phyloP scores from a whole-genome alignment of 2,113 vertebrate species.

The Pongo abelii region DNA sequence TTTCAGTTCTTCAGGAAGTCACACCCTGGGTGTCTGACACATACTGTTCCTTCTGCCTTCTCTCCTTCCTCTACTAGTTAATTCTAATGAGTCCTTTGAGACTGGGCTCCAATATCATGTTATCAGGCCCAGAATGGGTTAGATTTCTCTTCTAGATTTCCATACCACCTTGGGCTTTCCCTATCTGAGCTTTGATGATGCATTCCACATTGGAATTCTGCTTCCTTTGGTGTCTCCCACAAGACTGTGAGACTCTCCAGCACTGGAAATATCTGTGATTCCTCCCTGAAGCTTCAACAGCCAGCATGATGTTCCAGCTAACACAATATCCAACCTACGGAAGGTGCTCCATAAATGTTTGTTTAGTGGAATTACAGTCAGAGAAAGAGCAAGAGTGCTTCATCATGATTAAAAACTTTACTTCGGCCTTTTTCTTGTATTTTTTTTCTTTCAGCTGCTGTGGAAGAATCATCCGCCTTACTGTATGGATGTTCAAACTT shows the following conservation, averaged over 20 bases:
- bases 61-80: not conserved
- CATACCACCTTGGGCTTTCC: not conserved
- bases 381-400: not conserved
- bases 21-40: not conserved
- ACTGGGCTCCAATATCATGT: not conserved
- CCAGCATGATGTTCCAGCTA: not conserved
- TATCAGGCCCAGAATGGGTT: no score
- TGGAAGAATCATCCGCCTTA: not conserved
- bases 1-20: not conserved
- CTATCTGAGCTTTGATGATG: not conserved
- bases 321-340: not conserved
- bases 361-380: not conserved
- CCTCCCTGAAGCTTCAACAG: not conserved
- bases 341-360: not conserved
- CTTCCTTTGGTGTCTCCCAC: not conserved
- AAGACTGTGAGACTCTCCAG: not conserved
- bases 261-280: not conserved
- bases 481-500: not conserved
- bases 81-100: not conserved
- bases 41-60: not conserved
- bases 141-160: not conserved
- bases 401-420: not conserved
- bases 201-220: not conserved
- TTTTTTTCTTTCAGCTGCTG: not conserved
- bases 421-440: not conserved